phyloP scores from a whole-genome alignment of 2,113 vertebrate genomes.

The Elephas maximus region DNA sequence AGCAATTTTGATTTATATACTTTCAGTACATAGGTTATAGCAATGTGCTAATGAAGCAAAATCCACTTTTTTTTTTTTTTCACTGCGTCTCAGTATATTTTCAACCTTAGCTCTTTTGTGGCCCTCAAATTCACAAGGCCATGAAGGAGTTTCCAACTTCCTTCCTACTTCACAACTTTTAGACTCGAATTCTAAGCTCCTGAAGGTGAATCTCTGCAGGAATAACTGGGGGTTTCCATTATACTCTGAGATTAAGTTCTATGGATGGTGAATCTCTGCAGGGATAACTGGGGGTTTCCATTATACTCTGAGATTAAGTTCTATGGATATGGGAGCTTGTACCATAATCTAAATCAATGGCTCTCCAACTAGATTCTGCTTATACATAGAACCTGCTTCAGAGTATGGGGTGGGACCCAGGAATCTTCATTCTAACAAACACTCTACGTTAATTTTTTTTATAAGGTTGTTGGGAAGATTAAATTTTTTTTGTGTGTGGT shows the following conservation, averaged over 20 bases:
- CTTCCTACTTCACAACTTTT: slow-evolving; percentile 40
- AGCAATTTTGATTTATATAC: slow-evolving; percentile 37
- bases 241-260: neutral
- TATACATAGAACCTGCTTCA: neutral
- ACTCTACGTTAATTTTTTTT: neutral
- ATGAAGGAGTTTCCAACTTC: neutral
- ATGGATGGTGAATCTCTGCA: neutral
- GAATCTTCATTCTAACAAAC: slow-evolving; percentile 1
- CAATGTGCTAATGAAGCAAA: slow-evolving; percentile 3
- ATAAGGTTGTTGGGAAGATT: neutral
- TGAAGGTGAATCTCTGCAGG: neutral
- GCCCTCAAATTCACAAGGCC: slow-evolving; percentile 22
- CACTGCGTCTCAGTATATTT: neutral
- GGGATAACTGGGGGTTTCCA: neutral
- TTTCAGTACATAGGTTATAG: slow-evolving; percentile 32
- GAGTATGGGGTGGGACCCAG: neutral
- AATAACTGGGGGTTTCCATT: neutral
- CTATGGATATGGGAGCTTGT: neutral
- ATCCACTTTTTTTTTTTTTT: neutral
- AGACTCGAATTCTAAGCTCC: slow-evolving; percentile 10
- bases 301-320: neutral
- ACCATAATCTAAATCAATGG: neutral
- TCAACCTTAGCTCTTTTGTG: neutral
- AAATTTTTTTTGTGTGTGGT: neutral
- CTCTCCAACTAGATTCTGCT: neutral